Evolutionary conservation across 2,113 vertebrate species (phyloP).

Genomic region (Myrmecobius fasciatus): DNA sequence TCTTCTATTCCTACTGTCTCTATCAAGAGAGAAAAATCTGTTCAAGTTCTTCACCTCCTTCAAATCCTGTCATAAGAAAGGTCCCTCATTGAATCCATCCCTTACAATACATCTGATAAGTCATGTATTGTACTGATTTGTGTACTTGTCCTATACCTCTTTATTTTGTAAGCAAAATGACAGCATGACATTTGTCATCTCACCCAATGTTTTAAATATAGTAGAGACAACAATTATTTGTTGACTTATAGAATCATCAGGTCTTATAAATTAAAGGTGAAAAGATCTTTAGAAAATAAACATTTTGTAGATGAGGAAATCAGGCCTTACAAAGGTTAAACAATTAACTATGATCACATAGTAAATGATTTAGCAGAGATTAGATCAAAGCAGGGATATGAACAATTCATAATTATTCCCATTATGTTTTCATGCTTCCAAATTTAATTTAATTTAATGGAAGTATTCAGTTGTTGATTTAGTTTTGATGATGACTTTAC

Average conservation of each 20-base stretch:
- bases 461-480: too few species aligned
- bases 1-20: background rate
- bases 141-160: background rate
- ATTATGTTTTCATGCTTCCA: background rate
- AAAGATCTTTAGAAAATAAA: background rate
- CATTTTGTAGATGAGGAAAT: background rate
- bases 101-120: background rate
- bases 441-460: fast-evolving
- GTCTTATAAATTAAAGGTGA: background rate
- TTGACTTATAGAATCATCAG: background rate
- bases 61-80: background rate
- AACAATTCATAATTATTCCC: background rate
- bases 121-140: background rate
- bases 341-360: background rate
- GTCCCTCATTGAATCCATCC: background rate
- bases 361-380: background rate
- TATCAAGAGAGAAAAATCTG: background rate
- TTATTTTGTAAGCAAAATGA: background rate
- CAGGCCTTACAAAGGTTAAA: background rate
- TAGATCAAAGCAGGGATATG: background rate
- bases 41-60: background rate
- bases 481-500: background rate
- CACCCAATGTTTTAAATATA: background rate
- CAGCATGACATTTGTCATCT: background rate
- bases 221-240: background rate